These are phyloP conservation scores for Oppia nitens DNA, from an alignment of 1,140 invertebrate species.

Conservation along the genomic window DNA sequence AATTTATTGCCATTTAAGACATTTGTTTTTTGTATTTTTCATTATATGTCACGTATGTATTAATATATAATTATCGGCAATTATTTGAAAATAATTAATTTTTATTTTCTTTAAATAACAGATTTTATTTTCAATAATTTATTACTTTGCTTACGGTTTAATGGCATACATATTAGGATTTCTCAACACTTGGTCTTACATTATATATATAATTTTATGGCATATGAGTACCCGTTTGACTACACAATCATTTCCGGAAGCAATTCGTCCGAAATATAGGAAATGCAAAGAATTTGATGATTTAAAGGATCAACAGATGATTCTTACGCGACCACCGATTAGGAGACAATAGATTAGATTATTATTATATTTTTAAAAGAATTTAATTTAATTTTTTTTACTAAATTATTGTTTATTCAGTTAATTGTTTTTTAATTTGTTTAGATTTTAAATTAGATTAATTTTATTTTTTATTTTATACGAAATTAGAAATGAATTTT, in stretches of 20 bases:
- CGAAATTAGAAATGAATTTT: neutral
- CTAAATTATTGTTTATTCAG: no score
- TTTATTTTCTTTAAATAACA: constrained; percentile 44
- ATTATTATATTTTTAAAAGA: no score
- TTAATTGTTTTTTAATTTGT: neutral
- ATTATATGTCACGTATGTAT: constrained; percentile 15
- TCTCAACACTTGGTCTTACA: constrained; percentile 55
- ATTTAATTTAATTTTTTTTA: no score
- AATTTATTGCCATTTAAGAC: constrained; percentile 4
- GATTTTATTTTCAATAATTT: constrained; percentile 40
- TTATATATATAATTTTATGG: constrained; percentile 47
- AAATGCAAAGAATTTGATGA: neutral
- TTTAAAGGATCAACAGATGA: neutral
- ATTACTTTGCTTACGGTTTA: constrained; percentile 64
- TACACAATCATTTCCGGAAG: neutral
- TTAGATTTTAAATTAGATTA: neutral
- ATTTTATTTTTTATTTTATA: neutral
- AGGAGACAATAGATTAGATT: neutral
- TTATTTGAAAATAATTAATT: constrained; percentile 30
- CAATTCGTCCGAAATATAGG: neutral
- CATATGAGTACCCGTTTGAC: constrained; percentile 28
- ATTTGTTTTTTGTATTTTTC: constrained; percentile 18
- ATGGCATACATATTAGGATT: constrained; percentile 58
- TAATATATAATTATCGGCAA: constrained; percentile 25
- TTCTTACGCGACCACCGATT: neutral